Base-by-base conservation (phyloP, 2,113 vertebrate genomes). In the Aphelocoma coerulescens region DNA sequence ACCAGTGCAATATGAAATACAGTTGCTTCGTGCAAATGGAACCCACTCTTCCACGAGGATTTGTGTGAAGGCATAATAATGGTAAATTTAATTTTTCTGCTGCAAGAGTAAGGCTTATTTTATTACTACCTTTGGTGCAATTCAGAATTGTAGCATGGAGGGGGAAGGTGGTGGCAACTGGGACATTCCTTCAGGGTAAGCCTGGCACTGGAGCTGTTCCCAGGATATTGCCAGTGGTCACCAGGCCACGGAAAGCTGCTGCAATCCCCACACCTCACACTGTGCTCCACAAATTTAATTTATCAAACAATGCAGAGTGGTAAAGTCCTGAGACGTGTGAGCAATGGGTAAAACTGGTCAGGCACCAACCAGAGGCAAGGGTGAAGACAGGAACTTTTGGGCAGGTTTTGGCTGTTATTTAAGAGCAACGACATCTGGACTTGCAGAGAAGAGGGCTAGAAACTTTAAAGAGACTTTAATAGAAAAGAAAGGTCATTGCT, bases 11-110 rank as follows among this genome's bases (percentile, higher is more conserved):
- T 66, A 16, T 10, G 83, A 85, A 86, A 66, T n/a, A n/a, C 33
- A 65, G 77, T n/a, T 21, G 20, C 67, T 77, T 28, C 51, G 28
- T 59, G 52, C 83, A 85, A 58, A 80, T n/a, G 76, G 71, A 88
- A 9, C 55, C 16, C 68, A 44, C 82, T 52, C 85, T 86, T 94
- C 88, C 68, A 78, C 1, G 0, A 96, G 90, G 83, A 57, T 63
- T 79, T 89, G 86, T 48, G 77, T 30, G 57, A 39, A 88, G 88
- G 78, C 28, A 7, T 48, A 91, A 87, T 66, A 79, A 87, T 1
- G n/a, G 88, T 83, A 94, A 92, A 92, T 92, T 79, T 91, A 81
- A 91, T 96, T 94, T 75, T 92, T 91, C 65, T 14, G 2, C 58
- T 84, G 0, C 48, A 51, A 44, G 21, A 27, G 30, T 2, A 46